A percentile compares a stretch with the other conserved stretches of the same genome.
phyloP scores from a whole-genome alignment of 2,113 vertebrate genomes.

The Trachemys scripta region DNA sequence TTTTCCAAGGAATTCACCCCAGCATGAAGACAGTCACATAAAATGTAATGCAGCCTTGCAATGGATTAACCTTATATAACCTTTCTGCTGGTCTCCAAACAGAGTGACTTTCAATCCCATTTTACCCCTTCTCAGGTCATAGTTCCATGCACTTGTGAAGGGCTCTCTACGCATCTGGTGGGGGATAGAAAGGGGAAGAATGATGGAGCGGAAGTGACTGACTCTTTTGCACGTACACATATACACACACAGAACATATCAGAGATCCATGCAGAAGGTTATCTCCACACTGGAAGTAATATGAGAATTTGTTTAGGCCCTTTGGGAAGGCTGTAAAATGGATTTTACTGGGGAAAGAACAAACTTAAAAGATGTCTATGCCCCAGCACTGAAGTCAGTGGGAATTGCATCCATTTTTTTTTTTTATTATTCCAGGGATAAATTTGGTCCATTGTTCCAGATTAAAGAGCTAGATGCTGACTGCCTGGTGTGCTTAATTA shows the following conservation, averaged over 20 bases:
- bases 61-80: background rate
- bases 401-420: background rate
- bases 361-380: background rate
- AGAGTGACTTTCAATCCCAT: background rate
- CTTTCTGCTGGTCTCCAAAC: slow-evolving; percentile 2
- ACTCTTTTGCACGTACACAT: background rate
- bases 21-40: rapidly evolving
- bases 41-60: background rate
- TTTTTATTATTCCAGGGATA: background rate
- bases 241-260: background rate
- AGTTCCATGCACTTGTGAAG: background rate
- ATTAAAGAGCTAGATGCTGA: background rate
- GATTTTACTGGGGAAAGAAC: background rate
- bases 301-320: background rate
- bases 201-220: rapidly evolving
- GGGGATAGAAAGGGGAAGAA: background rate
- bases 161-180: background rate
- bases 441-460: background rate
- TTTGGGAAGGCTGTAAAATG: background rate
- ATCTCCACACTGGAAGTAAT: background rate
- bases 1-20: background rate
- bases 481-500: background rate
- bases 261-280: background rate
- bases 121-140: background rate
- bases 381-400: background rate